Evolutionary conservation across 2,113 vertebrate species (phyloP), one percentile per base, ranked within the genome.

Genomic region (Chlorodrepanis virens): DNA sequence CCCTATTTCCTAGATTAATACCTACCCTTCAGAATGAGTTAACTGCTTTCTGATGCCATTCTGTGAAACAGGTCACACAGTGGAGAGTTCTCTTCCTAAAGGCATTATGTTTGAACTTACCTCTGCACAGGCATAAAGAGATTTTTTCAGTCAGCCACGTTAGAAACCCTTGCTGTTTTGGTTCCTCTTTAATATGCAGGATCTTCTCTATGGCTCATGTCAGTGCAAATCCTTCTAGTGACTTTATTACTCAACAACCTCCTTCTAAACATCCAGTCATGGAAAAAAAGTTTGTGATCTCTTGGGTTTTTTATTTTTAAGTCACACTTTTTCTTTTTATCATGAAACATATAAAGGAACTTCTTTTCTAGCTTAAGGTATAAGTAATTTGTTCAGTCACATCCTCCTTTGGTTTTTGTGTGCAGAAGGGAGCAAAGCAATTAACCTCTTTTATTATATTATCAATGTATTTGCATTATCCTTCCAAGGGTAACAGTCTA

Each of bases 361-460:
- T 87, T 56, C 3, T 52, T 83, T 60, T 69, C 23, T 7, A 56
- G 2, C 1, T 33, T 74, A 80, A 80, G 33, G 22, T 29, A 13
- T 40, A 11, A 92, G 10, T 47, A 74, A 83, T 93, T 84, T 76
- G 35, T 18, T 53, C 76, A 87, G 29, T 42, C 22, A 49, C 7
- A 40, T 52, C n/a, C 5, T 42, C 29, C n/a, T 92, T 82, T 75
- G 14, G 59, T 86, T 63, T 77, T 69, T 33, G 14, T 79, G 22
- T 63, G 45, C 17, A 87, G 53, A 91, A 81, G 47, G 19, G 14
- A 84, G 37, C 20, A 77, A 92, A 87, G 29, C 27, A 87, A 81
- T 77, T 95, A 91, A 83, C 50, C 17, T 77, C 6, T 76, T 93
- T 94, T 86, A 71, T 64, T 77, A 44, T n/a, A 50, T 88, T 94